These are phyloP conservation scores for Nematostella vectensis DNA, from an alignment of 92 coral and sea anemone species.

Conservation along the genomic window DNA sequence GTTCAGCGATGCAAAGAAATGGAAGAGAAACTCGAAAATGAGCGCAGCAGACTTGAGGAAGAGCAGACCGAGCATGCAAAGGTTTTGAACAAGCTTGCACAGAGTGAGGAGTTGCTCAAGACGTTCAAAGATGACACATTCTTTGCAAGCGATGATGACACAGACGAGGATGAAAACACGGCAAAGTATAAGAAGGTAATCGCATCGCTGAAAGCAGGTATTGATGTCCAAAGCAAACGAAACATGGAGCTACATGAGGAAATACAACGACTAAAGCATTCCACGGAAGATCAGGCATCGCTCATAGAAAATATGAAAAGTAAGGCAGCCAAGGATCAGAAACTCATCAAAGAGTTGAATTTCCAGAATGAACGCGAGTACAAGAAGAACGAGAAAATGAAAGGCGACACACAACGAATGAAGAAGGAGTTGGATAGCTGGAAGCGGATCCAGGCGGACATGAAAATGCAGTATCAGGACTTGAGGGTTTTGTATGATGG, in stretches of 20 bases:
- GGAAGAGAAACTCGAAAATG: constrained; percentile 7
- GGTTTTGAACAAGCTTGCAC: constrained; percentile 15
- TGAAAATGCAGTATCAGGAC: constrained; percentile 38
- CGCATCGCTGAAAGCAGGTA: constrained; percentile 36
- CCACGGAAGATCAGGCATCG: constrained; percentile 21
- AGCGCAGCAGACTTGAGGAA: constrained; percentile 1
- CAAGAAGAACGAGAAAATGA: constrained; percentile 24
- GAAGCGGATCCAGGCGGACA: constrained; percentile 41
- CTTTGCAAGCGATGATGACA: not conserved
- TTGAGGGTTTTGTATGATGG: constrained; percentile 35
- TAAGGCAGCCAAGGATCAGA: constrained; percentile 29
- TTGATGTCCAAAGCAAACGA: constrained; percentile 50
- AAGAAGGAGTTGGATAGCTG: constrained; percentile 46
- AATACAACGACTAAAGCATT: constrained; percentile 29
- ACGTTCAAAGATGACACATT: constrained; percentile 6
- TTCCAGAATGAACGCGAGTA: constrained; percentile 35
- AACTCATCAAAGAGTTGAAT: constrained; percentile 37
- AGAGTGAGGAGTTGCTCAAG: constrained; percentile 24
- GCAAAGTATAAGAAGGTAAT: constrained; percentile 11
- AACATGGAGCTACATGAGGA: constrained; percentile 41
- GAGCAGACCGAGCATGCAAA: constrained; percentile 14
- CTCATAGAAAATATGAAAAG: constrained; percentile 22
- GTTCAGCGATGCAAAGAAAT: constrained; percentile 18
- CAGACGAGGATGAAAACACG: constrained; percentile 2
- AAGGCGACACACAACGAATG: constrained; percentile 30